Evolutionary conservation across 2,797 vertebrate genomes (phyloP), one percentile per base, ranked within the genome.

Genomic region (Enteromius treurensis): DNA sequence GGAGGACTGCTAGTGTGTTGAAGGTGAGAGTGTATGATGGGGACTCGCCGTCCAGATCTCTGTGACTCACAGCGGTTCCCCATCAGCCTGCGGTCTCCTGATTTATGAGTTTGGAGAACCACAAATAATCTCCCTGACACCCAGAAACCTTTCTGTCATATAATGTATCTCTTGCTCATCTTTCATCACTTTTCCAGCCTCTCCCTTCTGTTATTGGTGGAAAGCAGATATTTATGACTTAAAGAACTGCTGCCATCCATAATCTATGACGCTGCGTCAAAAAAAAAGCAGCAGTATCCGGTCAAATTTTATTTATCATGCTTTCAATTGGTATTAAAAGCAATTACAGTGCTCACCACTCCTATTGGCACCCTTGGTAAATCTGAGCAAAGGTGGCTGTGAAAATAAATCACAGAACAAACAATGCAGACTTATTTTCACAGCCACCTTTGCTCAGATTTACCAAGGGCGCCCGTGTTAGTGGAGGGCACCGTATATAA

Each of bases 91-190:
- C 55, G 5, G 58, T 32, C 71, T 34, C 17, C 32, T 88, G 77
- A 86, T 86, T 86, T 86, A 80, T 79, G 62, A 23, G 13, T 42
- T 60, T 34, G 5, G 64, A 82, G 64, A 86, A 58, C 15, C 55
- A 74, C 47, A 69, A 68, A 75, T 80, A 71, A 71, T 80, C 62
- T 26, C 49, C 58, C 49, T 37, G 69, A 83, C 80, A 68, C 62
- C 17, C 21, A 34, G 40, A 58, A 71, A 29, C 40, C 32, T 32
- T 62, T 32, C 76, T 74, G 21, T 55, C 84, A 53, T 69, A 19
- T 21, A 55, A 45, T 10, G 32, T 5, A 26, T 78, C 58, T 78
- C 65, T 26, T 51, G 55, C 26, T 76, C 75, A 69, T 69, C 85
- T 74, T 78, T 81, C 80, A 82, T 82, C 67, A 42, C 68, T 53